Conservation (phyloP, 2,888 invertebrate species). For the Steinernema hermaphroditum region DNA sequence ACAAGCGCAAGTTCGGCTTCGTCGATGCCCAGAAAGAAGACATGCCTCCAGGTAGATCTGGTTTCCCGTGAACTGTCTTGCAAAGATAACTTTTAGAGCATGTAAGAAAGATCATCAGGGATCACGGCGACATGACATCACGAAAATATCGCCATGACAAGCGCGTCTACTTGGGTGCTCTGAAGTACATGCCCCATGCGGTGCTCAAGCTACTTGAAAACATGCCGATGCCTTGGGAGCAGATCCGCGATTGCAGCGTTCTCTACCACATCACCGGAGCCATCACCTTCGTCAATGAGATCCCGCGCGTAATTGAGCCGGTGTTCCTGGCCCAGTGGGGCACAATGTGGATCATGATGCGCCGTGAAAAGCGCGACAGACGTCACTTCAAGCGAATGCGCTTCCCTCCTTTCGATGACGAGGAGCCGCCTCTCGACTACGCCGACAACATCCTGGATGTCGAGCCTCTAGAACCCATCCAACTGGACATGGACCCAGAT, state of each 20-base stretch:
- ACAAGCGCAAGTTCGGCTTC: constrained; percentile 97
- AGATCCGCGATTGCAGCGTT: constrained; percentile 92
- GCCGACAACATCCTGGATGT: constrained; percentile 98
- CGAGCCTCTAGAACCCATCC: constrained; percentile 94
- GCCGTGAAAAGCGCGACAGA: constrained; percentile 80
- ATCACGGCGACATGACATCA: constrained; percentile 99
- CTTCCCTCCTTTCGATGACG: constrained; percentile 99
- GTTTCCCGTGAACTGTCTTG: no score
- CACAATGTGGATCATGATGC: constrained; percentile 99
- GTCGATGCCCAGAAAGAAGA: constrained; percentile 99
- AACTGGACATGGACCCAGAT: constrained; percentile 90
- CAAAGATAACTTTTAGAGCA: constrained; percentile 74
- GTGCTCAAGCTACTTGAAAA: constrained; percentile 97
- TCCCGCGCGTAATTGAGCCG: constrained; percentile 98
- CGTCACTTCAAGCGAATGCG: constrained; percentile 98
- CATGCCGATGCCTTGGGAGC: constrained; percentile 99
- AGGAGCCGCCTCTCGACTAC: constrained; percentile 98
- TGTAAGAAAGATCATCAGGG: constrained; percentile 95
- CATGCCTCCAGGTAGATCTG: constrained; percentile 80
- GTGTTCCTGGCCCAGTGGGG: constrained; percentile 99
- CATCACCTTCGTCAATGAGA: constrained; percentile 99
- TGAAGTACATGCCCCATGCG: constrained; percentile 99
- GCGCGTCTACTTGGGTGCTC: constrained; percentile 91
- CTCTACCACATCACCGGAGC: constrained; percentile 98
- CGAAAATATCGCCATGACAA: constrained; percentile 98